Evolutionary conservation across 2,888 invertebrate species (phyloP), one percentile per base, ranked within the genome.

Genomic region (Tetragnatha montana): DNA sequence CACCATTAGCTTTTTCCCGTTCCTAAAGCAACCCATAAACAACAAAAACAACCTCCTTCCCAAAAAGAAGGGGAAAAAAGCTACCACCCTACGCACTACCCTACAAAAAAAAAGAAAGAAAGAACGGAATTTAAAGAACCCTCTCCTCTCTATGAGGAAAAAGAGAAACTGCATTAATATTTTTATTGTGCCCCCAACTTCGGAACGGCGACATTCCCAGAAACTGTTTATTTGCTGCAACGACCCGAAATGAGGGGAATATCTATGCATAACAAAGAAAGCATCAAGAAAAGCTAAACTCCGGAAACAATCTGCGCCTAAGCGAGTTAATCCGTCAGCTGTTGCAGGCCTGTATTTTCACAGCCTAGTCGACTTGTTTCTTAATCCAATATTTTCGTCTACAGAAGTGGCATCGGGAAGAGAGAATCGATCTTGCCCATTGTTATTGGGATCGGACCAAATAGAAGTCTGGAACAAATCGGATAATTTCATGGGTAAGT

Each of bases 271-370:
- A 82, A 82, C 73, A 82, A 74, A 74, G 51, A 74, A 50, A 49
- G 76, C 60, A 21, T 50, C 50, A 81, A 60, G 49, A 60, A 85
- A 78, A 50, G 85, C 76, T 51, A 85, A 85, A 85, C 70, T 76
- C 76, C 85, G 85, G 85, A 78, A 85, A 85, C 85, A 85, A 85
- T 85, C 85, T 85, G 85, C 76, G 76, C 85, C 69, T 85, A 78
- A 78, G 85, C 78, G 76, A 85, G 85, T 85, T 85, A 85, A 85
- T 85, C 85, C 70, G 14, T 50, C 85, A 85, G 85, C 85, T 85
- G 85, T 85, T 85, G 78, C 78, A n/a, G 70, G 70, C 78, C 21
- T 76, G 76, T 85, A 76, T 76, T 78, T 85, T 85, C 85, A 70
- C 76, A 85, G 70, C 70, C 76, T 49, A 76, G 70, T 78, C 78